Base-by-base conservation (phyloP, 2,797 vertebrate species). In the Gallirallus australis region DNA sequence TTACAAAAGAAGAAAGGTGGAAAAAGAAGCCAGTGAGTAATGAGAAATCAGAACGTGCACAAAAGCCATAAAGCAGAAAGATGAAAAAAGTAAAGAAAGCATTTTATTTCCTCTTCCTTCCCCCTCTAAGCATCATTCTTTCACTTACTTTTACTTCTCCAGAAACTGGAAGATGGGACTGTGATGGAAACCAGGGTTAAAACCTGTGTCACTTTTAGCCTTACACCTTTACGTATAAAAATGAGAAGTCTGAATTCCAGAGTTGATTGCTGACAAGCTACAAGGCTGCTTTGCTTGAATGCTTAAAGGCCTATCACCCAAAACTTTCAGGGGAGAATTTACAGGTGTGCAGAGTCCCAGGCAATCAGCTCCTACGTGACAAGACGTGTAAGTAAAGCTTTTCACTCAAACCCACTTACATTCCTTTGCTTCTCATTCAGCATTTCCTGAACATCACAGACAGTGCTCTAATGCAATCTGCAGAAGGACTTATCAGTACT, bases 261-360 rank as follows among this genome's bases (percentile, higher is more conserved):
- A 61, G 25, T 2, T 45, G 7, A 20, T 39, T 61, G 31, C 27
- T 59, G 52, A 52, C 12, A 71, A 90, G 12, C 3, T 45, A 15
- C 6, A 50, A 71, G 31, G 57, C 12, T 80, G 82, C 53, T 84
- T 71, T 75, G 18, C 14, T 60, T 33, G 33, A 53, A 82, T 3
- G 7, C 10, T 69, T 71, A 45, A 82, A 82, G 11, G 24, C 5
- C 3, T 20, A 57, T 13, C 21, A 75, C 8, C 27, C 59, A 59
- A 48, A 88, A 33, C 9, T n/a, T 86, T 27, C 30, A 57, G 16
- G 11, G 3, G 8, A 19, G 4, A 3, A 57, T 24, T 14, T 47
- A 52, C 1, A 7, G 21, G 11, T 54, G 16, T 2, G 0, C 4
- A 2, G 50, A 78, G 37, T 23, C n/a, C 37, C 31, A 33, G 25